A percentile compares a stretch with the other conserved stretches of the same genome.
Conservation (phyloP, 2,888 invertebrate species). For the Drosophila setosimentum region DNA sequence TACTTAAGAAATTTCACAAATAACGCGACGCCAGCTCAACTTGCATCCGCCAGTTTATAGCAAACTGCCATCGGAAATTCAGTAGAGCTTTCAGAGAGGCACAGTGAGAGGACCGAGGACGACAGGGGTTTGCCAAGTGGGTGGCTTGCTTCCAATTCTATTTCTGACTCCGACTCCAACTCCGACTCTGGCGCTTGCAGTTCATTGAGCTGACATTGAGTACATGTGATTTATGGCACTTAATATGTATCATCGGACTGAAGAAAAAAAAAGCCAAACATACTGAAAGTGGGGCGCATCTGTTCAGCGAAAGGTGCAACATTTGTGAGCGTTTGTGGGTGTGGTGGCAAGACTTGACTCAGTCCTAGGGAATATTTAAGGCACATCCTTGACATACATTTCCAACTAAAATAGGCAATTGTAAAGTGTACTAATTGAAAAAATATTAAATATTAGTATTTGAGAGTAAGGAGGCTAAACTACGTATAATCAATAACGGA, state of each 20-base stretch:
- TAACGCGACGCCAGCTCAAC: conserved; percentile 72
- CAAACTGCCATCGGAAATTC: conserved; percentile 20
- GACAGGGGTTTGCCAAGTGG: background rate
- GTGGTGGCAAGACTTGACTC: background rate
- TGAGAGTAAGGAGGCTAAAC: background rate
- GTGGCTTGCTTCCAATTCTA: conserved; percentile 7
- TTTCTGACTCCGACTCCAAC: background rate
- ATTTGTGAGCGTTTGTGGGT: background rate
- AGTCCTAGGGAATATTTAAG: background rate
- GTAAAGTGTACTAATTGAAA: background rate
- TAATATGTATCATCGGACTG: conserved; percentile 17
- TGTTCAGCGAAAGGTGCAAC: conserved; percentile 40
- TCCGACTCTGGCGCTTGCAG: conserved; percentile 58
- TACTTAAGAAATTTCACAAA: conserved; percentile 78
- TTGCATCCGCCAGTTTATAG: conserved; percentile 44
- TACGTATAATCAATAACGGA: background rate
- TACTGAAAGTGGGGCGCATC: background rate
- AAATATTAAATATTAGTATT: background rate
- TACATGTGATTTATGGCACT: conserved; percentile 76
- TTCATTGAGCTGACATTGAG: conserved; percentile 80
- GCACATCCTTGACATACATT: background rate
- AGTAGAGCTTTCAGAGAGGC: background rate
- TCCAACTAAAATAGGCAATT: background rate
- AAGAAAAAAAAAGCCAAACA: background rate
- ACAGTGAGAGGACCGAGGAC: background rate